Evolutionary conservation across 2,888 invertebrate genomes (phyloP).

Genomic region (Thecocarcelia acutangulata): DNA sequence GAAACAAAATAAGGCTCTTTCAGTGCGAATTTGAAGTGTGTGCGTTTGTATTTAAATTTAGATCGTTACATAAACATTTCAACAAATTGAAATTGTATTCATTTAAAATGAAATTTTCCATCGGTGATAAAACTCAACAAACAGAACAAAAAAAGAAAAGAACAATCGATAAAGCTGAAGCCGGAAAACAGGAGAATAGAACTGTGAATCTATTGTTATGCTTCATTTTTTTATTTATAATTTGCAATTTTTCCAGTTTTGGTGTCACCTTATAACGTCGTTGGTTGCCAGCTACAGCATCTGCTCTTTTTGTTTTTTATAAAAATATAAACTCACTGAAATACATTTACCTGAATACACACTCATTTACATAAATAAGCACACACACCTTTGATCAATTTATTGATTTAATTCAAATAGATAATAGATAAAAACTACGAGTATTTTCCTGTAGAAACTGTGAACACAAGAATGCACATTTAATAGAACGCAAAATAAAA

Average conservation of each 20-base stretch:
- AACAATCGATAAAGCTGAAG: conserved; percentile 1
- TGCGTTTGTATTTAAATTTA: conserved; percentile 26
- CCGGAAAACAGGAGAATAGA: conserved; percentile 14
- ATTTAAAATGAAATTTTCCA: conserved; percentile 24
- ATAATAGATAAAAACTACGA: conserved; percentile 33
- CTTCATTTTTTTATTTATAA: conserved; percentile 26
- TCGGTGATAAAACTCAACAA: conserved; percentile 3
- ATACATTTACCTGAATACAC: conserved; percentile 6
- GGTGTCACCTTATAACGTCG: conserved; percentile 7
- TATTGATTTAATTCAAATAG: conserved; percentile 55
- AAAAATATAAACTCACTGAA: conserved; percentile 12
- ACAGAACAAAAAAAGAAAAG: not conserved
- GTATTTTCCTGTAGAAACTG: conserved; percentile 23
- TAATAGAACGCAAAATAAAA: no score
- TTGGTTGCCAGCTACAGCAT: conserved; percentile 19
- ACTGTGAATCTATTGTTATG: not conserved
- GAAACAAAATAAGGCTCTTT: not conserved
- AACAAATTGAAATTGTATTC: conserved; percentile 9
- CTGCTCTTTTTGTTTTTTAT: conserved; percentile 30
- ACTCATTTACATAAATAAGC: conserved; percentile 6
- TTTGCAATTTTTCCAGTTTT: conserved; percentile 44
- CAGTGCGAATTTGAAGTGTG: not conserved
- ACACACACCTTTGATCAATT: conserved; percentile 61
- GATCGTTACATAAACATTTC: not conserved
- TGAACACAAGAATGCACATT: conserved; percentile 1